phyloP scores from a whole-genome alignment of 1,140 invertebrate genomes.

The Alviniconcha marisindica region DNA sequence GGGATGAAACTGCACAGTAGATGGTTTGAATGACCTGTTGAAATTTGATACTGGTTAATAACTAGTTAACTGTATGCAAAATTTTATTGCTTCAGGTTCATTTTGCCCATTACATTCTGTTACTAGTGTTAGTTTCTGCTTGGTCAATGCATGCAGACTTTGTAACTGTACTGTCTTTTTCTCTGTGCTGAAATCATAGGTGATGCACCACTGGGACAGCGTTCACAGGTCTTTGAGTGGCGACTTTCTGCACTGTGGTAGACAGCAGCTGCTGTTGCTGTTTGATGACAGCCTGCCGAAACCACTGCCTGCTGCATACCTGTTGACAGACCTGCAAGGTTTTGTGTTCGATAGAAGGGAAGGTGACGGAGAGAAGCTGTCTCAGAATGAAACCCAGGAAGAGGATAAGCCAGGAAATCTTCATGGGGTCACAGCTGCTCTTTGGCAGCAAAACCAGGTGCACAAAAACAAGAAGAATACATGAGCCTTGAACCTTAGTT shows the following conservation, averaged over 20 bases:
- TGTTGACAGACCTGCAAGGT: constrained; percentile 21
- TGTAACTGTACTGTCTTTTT: no score
- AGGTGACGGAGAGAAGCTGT: neutral
- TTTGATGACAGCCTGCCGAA: neutral
- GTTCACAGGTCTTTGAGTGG: neutral
- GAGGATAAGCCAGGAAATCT: neutral
- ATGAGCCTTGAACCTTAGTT: no score
- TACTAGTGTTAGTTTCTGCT: no score
- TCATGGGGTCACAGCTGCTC: constrained; percentile 21
- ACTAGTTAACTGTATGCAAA: no score
- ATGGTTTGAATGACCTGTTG: no score
- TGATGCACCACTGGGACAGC: constrained; percentile 12
- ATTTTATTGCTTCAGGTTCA: no score
- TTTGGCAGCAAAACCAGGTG: constrained; percentile 37
- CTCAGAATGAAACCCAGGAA: constrained; percentile 13
- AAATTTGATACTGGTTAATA: no score
- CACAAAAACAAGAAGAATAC: no score
- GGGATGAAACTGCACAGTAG: no score
- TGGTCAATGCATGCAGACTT: no score
- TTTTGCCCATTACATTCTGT: no score
- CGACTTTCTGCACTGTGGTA: constrained; percentile 16
- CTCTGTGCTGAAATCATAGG: no score
- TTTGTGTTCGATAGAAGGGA: neutral
- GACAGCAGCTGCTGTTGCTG: constrained; percentile 12
- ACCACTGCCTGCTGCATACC: neutral